phyloP scores from a whole-genome alignment of 2,113 vertebrate species.

The Rhinoderma darwinii region DNA sequence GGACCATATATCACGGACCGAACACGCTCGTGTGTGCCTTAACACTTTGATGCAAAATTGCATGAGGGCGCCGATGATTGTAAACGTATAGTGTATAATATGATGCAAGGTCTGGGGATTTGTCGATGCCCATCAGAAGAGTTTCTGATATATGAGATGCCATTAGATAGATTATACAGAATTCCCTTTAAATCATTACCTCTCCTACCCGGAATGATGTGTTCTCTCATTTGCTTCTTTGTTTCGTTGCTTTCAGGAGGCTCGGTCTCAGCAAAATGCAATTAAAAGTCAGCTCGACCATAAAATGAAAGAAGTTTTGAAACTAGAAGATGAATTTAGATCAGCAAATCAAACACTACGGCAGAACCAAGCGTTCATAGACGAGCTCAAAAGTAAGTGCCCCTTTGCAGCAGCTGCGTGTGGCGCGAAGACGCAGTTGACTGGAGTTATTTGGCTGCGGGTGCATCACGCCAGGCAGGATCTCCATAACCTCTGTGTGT shows the following conservation, averaged over 20 bases:
- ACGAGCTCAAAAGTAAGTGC: constrained; percentile 83
- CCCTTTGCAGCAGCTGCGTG: neutral
- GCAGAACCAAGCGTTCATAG: constrained; percentile 75
- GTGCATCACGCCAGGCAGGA: neutral
- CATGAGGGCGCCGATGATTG: too few species aligned
- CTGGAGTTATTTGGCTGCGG: neutral
- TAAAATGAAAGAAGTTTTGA: constrained; percentile 70
- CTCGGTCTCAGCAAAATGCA: constrained; percentile 77
- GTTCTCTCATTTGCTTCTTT: neutral
- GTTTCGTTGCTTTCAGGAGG: constrained; percentile 72
- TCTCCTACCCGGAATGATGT: neutral
- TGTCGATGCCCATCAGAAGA: too few species aligned
- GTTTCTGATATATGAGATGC: too few species aligned
- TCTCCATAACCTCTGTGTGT: neutral
- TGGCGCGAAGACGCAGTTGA: too few species aligned
- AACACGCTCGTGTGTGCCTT: too few species aligned
- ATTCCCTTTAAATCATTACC: too few species aligned
- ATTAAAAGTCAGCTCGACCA: constrained; percentile 76
- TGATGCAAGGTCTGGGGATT: too few species aligned
- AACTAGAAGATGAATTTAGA: constrained; percentile 81
- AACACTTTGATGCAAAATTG: too few species aligned
- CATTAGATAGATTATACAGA: too few species aligned
- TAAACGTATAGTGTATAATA: too few species aligned
- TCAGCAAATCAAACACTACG: constrained; percentile 74
- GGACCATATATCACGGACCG: too few species aligned